Percentiles rank a stretch among this genome's conserved stretches.
phyloP scores from a whole-genome alignment of 2,113 vertebrate genomes.

The Myrmecophaga tridactyla region DNA sequence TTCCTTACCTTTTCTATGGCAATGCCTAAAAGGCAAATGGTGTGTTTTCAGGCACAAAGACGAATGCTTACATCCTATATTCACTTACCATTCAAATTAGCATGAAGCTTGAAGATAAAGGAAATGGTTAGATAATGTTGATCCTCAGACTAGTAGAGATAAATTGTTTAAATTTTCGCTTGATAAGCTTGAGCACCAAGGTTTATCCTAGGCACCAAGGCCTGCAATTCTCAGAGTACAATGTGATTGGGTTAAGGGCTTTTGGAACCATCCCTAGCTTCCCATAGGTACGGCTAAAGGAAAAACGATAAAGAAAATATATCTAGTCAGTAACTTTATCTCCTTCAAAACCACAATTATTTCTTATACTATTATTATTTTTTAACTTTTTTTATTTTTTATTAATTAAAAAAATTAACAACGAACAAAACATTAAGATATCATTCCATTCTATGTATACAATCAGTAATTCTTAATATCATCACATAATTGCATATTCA shows the following conservation, averaged over 20 bases:
- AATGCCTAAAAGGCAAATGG: not conserved
- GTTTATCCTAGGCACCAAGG: not conserved
- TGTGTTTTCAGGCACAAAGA: not conserved
- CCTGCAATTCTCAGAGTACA: not conserved
- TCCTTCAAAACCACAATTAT: not conserved
- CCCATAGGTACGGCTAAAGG: not conserved
- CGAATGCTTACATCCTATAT: not conserved
- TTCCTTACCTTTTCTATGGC: not conserved
- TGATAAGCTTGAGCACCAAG: not conserved
- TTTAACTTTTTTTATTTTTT: too few relatives aligned
- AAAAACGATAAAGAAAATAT: constrained; percentile 3
- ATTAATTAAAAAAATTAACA: too few relatives aligned
- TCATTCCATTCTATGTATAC: too few relatives aligned
- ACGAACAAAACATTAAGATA: too few relatives aligned
- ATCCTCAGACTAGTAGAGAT: not conserved
- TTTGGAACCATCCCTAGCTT: not conserved
- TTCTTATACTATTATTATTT: not conserved
- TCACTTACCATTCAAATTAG: not conserved
- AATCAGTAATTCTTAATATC: too few relatives aligned
- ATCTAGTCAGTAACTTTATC: not conserved
- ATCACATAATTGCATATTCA: too few relatives aligned
- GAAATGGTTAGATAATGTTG: not conserved
- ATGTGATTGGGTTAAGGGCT: not conserved
- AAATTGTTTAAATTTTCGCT: not conserved
- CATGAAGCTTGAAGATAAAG: not conserved